Evolutionary conservation across 1,140 invertebrate genomes (phyloP), one percentile per base, ranked within the genome.

Genomic region (Triops longicaudatus): DNA sequence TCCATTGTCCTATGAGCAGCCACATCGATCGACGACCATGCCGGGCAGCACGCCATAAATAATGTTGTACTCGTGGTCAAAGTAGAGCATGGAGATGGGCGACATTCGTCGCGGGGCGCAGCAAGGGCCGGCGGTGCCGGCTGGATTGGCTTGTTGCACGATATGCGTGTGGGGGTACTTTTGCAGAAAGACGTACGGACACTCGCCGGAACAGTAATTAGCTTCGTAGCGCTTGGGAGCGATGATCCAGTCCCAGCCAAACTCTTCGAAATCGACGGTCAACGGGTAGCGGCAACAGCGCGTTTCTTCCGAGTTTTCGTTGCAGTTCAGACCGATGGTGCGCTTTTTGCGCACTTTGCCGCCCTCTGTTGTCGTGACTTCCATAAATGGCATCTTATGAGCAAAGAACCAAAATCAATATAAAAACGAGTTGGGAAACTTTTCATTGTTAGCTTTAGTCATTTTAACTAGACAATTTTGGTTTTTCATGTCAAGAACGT

Each of bases 211-310:
- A 86, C 97, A 99, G 85, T 96, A 98, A 86, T 96, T 96, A 22
- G 97, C 97, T 82, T 97, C 91, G 85, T 98, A 99, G 79, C 91
- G 90, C 81, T 94, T 93, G 0, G 97, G 97, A 0, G 96, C 96
- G 43, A 99, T 95, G 81, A 99, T 96, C 92, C 96, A 99, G 81
- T 98, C 95, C 96, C 97, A 98, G 12, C 95, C 96, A 82, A 99
- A 96, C 79, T 95, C 93, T 80, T 92, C 93, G 85, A 99, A 99
- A 85, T 98, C 94, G 14, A 99, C 95, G 12, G 93, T 93, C 22
- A 99, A 87, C 1, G 93, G 92, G 83, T 96, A 96, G 17, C 93
- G 90, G 83, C 95, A 97, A 84, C 95, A 96, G 27, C 93, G 87
- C 5, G 89, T 88, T 81, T 96, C 93, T 77, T 91, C 88, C 7